Conservation (phyloP, 2,113 vertebrate species). For the Gymnobelideus leadbeateri region DNA sequence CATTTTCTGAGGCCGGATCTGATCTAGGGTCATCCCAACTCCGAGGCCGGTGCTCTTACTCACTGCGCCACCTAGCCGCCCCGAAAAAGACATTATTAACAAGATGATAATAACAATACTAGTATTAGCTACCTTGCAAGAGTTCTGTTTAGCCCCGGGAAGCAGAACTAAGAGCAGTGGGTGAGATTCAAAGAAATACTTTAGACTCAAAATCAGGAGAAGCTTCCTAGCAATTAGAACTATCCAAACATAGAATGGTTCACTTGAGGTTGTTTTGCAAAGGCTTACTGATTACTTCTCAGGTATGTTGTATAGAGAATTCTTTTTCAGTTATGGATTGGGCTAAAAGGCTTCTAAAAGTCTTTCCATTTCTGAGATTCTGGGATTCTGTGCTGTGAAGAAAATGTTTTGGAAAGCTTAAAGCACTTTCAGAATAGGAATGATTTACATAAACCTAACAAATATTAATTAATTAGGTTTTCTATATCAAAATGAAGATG, state of each 20-base stretch:
- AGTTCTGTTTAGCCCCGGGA: not conserved
- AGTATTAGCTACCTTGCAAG: not conserved
- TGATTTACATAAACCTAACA: slow-evolving; percentile 12
- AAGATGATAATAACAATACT: not conserved
- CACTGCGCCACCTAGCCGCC: no score
- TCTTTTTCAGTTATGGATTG: not conserved
- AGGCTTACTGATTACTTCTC: not conserved
- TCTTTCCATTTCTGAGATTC: not conserved
- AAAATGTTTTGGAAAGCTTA: not conserved
- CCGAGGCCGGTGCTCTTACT: no score
- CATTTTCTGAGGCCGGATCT: no score
- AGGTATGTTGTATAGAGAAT: not conserved
- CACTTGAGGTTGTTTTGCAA: not conserved
- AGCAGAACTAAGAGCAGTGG: not conserved
- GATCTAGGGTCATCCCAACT: no score
- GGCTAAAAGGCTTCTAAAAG: not conserved
- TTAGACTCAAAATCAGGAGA: not conserved
- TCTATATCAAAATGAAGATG: not conserved
- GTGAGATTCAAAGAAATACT: not conserved
- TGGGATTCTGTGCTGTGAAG: not conserved
- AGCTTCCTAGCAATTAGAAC: not conserved
- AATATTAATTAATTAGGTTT: slow-evolving; percentile 5
- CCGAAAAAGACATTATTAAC: not conserved
- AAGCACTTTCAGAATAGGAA: not conserved
- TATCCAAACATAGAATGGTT: not conserved